Evolutionary conservation across 2,888 invertebrate genomes (phyloP).

Genomic region (Meghimatium bilineatum): DNA sequence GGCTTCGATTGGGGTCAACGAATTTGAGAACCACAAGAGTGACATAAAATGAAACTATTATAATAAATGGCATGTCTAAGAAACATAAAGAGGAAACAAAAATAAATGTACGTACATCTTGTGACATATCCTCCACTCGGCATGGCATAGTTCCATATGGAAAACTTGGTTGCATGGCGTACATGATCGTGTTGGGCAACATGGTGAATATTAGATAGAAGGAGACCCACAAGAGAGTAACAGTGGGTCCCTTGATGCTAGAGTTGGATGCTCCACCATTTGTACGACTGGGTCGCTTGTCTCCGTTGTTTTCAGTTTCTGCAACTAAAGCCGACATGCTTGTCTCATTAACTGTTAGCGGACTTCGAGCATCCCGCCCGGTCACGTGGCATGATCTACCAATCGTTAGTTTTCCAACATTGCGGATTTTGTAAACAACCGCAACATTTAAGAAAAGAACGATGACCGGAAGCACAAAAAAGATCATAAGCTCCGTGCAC

Average conservation of each 20-base stretch:
- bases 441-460: constrained; percentile 65
- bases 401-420: constrained; percentile 48
- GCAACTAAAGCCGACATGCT: constrained; percentile 9
- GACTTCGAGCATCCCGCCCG: neutral
- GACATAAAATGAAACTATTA: too few species aligned
- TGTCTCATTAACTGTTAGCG: neutral
- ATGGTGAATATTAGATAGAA: constrained; percentile 72
- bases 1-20: too few species aligned
- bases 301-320: neutral
- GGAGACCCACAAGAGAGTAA: constrained; percentile 70
- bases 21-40: too few species aligned
- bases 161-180: constrained; percentile 61
- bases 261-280: neutral
- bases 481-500: constrained; percentile 66
- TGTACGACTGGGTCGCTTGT: neutral
- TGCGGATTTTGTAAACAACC: constrained; percentile 58
- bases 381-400: constrained; percentile 10
- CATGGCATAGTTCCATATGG: constrained; percentile 56
- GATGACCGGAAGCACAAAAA: constrained; percentile 62
- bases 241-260: constrained; percentile 63
- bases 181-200: constrained; percentile 70
- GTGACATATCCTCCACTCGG: constrained; percentile 31
- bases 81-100: too few species aligned
- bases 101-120: constrained; percentile 40
- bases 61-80: too few species aligned